phyloP scores from a whole-genome alignment of 2,888 invertebrate species.

The Tinea semifulvella region DNA sequence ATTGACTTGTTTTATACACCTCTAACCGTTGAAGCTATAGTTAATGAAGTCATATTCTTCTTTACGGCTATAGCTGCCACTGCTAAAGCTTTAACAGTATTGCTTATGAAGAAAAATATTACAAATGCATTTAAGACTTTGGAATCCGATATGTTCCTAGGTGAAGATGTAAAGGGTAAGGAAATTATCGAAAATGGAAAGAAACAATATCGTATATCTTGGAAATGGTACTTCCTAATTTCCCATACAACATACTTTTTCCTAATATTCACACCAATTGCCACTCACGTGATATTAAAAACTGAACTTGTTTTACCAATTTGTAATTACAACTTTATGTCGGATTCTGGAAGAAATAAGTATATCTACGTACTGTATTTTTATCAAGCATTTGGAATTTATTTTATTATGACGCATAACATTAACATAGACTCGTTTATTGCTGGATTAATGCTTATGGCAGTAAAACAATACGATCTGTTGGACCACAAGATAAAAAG shows the following conservation, averaged over 20 bases:
- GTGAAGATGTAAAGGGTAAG: slow-evolving; percentile 27
- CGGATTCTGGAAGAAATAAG: slow-evolving; percentile 28
- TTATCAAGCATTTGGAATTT: slow-evolving; percentile 43
- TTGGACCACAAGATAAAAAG: slow-evolving; percentile 32
- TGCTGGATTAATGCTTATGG: slow-evolving; percentile 34
- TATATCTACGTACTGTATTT: slow-evolving; percentile 34
- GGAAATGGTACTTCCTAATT: slow-evolving; percentile 26
- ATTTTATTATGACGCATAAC: slow-evolving; percentile 45
- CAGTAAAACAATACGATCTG: slow-evolving; percentile 35
- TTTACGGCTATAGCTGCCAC: slow-evolving; percentile 35
- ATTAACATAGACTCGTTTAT: slow-evolving; percentile 39
- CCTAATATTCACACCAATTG: slow-evolving; percentile 30
- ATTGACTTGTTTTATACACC: slow-evolving; percentile 41
- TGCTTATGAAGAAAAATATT: slow-evolving; percentile 33
- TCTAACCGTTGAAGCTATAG: slow-evolving; percentile 34
- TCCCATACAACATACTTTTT: slow-evolving; percentile 30
- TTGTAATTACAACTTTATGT: slow-evolving; percentile 46
- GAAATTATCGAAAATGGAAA: slow-evolving; percentile 27
- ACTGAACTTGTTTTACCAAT: slow-evolving; percentile 35
- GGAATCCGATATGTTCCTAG: slow-evolving; percentile 34
- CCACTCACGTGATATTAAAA: slow-evolving; percentile 28
- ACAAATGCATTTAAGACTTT: slow-evolving; percentile 33
- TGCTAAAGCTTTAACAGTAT: slow-evolving; percentile 37
- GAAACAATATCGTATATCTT: slow-evolving; percentile 28
- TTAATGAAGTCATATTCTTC: slow-evolving; percentile 42